Evolutionary conservation across 2,113 vertebrate species (phyloP), one percentile per base, ranked within the genome.

Genomic region (Dicerorhinus sumatrensis): DNA sequence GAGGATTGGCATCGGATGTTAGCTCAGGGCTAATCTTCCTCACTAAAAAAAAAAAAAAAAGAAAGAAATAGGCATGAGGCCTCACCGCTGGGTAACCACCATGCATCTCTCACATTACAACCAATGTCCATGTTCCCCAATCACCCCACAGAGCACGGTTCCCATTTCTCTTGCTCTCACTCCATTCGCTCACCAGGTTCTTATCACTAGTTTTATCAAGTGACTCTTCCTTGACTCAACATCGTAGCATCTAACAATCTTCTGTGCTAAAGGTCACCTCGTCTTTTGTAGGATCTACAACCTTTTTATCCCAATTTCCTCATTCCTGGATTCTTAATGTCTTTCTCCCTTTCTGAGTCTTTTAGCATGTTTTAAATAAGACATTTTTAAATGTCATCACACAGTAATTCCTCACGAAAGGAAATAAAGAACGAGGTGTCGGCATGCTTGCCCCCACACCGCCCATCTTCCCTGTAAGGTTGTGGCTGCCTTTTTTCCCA

Each of bases 111-210:
- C 29, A 6, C 1, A 0, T 36, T 13, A 56, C 48, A n/a, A 8
- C 27, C 0, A 0, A 12, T 1, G 11, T 14, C n/a, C 3, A 3
- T 0, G 7, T 4, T 0, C 42, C 67, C 51, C 17, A 16, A 0
- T 16, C 1, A 2, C 10, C 6, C 48, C 33, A 5, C 1, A 0
- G 10, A 36, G 39, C 48, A 2, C 0, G 0, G 25, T 20, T 17
- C 51, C 84, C 12, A 7, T 1, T 2, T 60, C 76, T 39, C 73
- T 8, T 7, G 5, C 36, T 6, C 48, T 29, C 21, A 2, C 29
- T 51, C 56, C 16, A 0, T 5, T 14, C 6, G 16, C 18, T 9
- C 20, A 4, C 36, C 42, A 23, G 23, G 1, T 21, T 65, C 54
- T 65, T 76, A 60, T 46, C 14, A 31, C 25, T 10, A 5, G 67